Conservation (phyloP, 2,797 vertebrate species). For the Avahi laniger region DNA sequence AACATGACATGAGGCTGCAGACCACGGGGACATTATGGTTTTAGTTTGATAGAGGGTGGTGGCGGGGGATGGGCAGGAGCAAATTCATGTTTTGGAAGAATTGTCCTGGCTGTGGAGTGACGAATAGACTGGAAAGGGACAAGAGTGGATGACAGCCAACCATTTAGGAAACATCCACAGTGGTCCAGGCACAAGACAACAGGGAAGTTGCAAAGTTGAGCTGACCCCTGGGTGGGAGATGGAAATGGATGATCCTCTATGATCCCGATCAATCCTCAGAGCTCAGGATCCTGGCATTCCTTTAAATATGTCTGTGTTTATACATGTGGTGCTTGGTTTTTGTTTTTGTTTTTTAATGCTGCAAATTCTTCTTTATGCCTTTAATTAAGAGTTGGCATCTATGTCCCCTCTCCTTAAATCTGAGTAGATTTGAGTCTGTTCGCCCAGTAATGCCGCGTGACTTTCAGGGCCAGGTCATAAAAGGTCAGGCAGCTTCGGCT, state of each 20-base stretch:
- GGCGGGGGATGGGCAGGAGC: neutral
- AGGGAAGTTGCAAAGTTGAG: neutral
- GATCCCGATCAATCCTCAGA: neutral
- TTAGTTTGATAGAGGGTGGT: neutral
- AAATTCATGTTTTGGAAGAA: neutral
- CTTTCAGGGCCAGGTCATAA: neutral
- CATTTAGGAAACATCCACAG: neutral
- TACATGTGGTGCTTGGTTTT: too few relatives aligned
- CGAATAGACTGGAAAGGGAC: neutral
- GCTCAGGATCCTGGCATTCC: neutral
- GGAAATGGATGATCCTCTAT: neutral
- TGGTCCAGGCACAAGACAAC: neutral
- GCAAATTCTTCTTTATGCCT: neutral
- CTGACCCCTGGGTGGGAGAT: neutral
- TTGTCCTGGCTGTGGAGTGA: neutral
- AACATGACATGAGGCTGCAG: neutral
- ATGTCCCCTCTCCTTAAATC: neutral
- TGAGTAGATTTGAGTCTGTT: neutral
- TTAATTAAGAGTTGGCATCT: neutral
- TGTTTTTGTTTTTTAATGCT: neutral
- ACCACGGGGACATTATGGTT: neutral
- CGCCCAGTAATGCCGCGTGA: neutral
- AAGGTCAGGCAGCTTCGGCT: neutral
- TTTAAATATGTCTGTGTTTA: neutral
- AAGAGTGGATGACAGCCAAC: neutral